These are phyloP conservation scores for Xenopus petersii DNA, from an alignment of 2,797 vertebrate species.

Conservation along the genomic window DNA sequence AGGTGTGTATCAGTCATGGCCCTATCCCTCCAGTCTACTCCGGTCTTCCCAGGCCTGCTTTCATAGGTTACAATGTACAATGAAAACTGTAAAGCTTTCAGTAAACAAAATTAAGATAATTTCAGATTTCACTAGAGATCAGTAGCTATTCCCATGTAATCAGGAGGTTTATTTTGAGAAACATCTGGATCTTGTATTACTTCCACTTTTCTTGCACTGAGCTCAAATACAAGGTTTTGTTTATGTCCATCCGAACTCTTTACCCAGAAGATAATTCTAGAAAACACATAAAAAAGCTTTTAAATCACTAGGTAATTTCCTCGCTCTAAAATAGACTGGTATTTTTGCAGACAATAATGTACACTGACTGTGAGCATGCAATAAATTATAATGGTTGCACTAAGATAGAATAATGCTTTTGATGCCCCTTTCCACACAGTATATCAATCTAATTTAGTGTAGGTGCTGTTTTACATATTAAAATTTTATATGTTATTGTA, in stretches of 20 bases:
- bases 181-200: conserved; percentile 45
- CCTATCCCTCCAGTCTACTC: too few species aligned
- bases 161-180: conserved; percentile 36
- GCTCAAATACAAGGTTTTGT: conserved; percentile 33
- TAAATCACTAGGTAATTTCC: conserved; percentile 43
- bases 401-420: conserved; percentile 6
- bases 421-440: neutral
- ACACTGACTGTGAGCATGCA: conserved; percentile 7
- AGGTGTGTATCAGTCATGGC: too few species aligned
- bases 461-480: too few species aligned
- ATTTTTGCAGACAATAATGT: conserved; percentile 10
- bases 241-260: conserved; percentile 39
- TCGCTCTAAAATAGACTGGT: conserved; percentile 27
- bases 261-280: conserved; percentile 29
- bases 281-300: conserved; percentile 43
- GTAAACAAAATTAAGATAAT: conserved; percentile 2
- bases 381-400: neutral
- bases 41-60: too few species aligned
- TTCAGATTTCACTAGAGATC: conserved; percentile 25
- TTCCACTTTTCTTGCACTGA: conserved; percentile 12
- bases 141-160: conserved; percentile 30
- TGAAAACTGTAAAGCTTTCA: neutral
- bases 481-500: too few species aligned
- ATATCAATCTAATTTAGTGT: too few species aligned
- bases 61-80: too few species aligned